A percentile compares a stretch with the other conserved stretches of the same genome.
phyloP scores from a whole-genome alignment of 2,113 vertebrate genomes.

The Lepus europaeus region DNA sequence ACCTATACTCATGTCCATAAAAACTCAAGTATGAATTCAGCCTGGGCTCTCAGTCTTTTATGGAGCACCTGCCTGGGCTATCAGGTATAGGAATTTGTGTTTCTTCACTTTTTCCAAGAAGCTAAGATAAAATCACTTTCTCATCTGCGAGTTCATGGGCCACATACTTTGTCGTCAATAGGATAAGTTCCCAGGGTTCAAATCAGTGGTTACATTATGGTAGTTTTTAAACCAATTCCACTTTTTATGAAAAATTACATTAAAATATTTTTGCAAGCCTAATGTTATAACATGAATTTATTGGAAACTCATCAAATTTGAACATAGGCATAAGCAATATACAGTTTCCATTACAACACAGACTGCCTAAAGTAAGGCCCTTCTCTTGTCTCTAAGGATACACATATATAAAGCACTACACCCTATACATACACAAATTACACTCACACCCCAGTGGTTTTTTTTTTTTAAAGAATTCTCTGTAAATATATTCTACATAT shows the following conservation, averaged over 20 bases:
- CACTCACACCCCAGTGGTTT: neutral
- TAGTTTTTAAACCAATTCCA: constrained; percentile 43
- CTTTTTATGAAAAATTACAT: neutral
- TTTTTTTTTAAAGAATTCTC: neutral
- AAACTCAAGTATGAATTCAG: no score
- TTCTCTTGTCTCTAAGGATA: neutral
- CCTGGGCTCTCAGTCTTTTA: no score
- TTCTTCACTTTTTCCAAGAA: no score
- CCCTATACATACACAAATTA: no score
- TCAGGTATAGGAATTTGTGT: no score
- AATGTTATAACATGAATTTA: constrained; percentile 14
- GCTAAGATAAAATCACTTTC: no score
- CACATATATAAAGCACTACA: neutral
- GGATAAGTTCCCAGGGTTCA: no score
- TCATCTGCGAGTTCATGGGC: no score
- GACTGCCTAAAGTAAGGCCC: neutral
- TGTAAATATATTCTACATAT: neutral
- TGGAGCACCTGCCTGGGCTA: no score
- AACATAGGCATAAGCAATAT: neutral
- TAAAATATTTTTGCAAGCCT: constrained; percentile 21
- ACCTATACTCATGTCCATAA: no score
- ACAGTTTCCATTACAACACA: neutral
- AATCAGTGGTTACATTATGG: neutral
- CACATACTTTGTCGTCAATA: no score
- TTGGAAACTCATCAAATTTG: constrained; percentile 23